Base-by-base conservation (phyloP, 2,113 vertebrate species). In the Procavia capensis region DNA sequence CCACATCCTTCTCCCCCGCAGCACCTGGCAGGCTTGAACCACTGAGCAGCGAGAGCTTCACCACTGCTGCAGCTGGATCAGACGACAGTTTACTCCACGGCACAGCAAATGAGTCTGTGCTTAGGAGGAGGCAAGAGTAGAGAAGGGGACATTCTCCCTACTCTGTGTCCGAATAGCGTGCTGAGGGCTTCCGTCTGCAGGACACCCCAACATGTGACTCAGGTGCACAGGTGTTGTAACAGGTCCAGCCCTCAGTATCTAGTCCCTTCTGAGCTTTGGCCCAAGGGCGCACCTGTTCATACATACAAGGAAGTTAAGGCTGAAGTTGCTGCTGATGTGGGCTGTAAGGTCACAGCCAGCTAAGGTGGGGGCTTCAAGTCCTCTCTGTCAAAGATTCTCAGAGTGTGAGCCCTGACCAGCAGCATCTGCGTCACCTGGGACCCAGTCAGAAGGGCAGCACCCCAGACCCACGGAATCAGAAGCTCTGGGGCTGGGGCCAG, bases 401-500 rank as follows among this genome's bases (percentile, higher is more conserved):
- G 50, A 61, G 63, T 9, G 34, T 31, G 57, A 78, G 1, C 9
- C 50, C 41, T 72, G 43, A n/a, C 16, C 57, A 2, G 39, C 7
- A 75, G 54, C 64, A 22, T 14, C 47, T 8, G 45, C 47, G 24
- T 27, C 70, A 41, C 27, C 27, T 36, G 41, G 27, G 57, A 85
- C 64, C 31, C 41, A 16, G 5, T 6, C 50, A 45, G 57, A 90
- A 88, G 34, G 66, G 31, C 5, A 3, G 27, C 74, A 36, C 1
- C 25, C 43, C 54, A 72, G n/a, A 19, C 22, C 36, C 43, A 36
- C 34, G 0, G 78, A 70, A 50, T 87, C 76, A 72, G 79, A 76
- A n/a, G 22, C 27, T 61, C 11, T 0, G 0, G 1, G 25, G 3
- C 11, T 1, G 7, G 25, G 36, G 7, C 31, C 6, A 6, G 27